Evolutionary conservation across 2,888 invertebrate genomes (phyloP), one percentile per base, ranked within the genome.

Genomic region (Seira musarum): DNA sequence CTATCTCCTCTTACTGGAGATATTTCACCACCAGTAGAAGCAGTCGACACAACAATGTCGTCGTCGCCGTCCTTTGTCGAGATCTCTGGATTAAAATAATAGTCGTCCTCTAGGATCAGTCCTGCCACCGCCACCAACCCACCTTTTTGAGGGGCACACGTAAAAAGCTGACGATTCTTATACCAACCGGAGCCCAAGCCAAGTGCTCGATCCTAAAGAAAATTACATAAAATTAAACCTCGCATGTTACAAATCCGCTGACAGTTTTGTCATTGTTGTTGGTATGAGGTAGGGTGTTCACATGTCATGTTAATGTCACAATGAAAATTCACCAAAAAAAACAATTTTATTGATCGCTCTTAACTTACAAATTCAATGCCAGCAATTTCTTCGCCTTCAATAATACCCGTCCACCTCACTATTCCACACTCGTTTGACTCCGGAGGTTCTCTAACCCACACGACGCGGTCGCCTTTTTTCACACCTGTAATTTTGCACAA

Each of bases 141-240:
- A n/a, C 86, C 86, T 71, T 82, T 77, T 71, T 85, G 78, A 19
- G 79, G 79, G 17, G 77, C 68, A 64, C 86, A 86, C 3, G 78
- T 80, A 68, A 91, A 91, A 70, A 91, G 86, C 77, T 89, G 88
- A 61, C 89, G 87, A 67, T 90, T 90, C 81, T 89, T 88, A 86
- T 91, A 91, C 83, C 89, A 89, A 25, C 91, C 91, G 65, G 90
- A 91, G 2, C 91, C 91, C 15, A 90, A 89, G 15, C 91, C 91
- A 21, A 91, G 89, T 2, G 89, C 88, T 74, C 90, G 89, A 82
- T 90, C 91, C 91, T 91, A 85, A n/a, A 87, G 22, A 21, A 85
- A 78, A 81, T 82, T 67, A 70, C 63, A 65, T 72, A 5, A 57
- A n/a, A 72, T 63, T n/a, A n/a, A n/a, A 46, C 15, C 10, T 13